Evolutionary conservation across 2,888 invertebrate species (phyloP), one percentile per base, ranked within the genome.

Genomic region (Heteromurus nitidus): DNA sequence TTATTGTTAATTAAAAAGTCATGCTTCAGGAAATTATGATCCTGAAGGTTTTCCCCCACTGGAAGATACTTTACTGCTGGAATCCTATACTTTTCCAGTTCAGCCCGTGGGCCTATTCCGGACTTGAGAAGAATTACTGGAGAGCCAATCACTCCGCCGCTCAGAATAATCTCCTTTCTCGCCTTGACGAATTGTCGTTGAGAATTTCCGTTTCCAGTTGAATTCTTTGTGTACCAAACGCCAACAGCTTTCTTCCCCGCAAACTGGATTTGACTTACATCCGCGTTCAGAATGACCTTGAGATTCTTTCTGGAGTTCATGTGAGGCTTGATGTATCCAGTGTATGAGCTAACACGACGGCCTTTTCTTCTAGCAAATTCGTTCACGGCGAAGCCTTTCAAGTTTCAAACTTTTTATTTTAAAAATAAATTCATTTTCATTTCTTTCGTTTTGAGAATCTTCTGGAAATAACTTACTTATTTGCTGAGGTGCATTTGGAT

Each of bases 401-500:
- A 24, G 44, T 47, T 28, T n/a, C n/a, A n/a, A n/a, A n/a, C n/a
- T n/a, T n/a, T n/a, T n/a, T n/a, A n/a, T n/a, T n/a, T 47, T 47
- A 16, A 9, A 18, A 42, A 2, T 65, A 50, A 30, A 28, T 30
- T 16, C 3, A 26, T 60, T 16, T 28, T 60, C 13, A 60, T n/a
- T n/a, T n/a, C n/a, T n/a, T n/a, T n/a, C n/a, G n/a, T n/a, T n/a
- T n/a, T n/a, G n/a, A n/a, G n/a, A n/a, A n/a, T n/a, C n/a, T n/a
- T n/a, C n/a, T n/a, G n/a, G n/a, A n/a, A n/a, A n/a, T n/a, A n/a
- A n/a, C n/a, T n/a, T 65, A 82, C 82, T 73, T 0, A 44, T 42
- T 22, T 20, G n/a, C 62, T 84, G 84, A 1, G 82, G 79, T 28
- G 75, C 82, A 73, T 84, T 84, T 2, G 84, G 68, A 42, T 82